phyloP scores from a whole-genome alignment of 2,888 invertebrate genomes.

The Charanyca ferruginea region DNA sequence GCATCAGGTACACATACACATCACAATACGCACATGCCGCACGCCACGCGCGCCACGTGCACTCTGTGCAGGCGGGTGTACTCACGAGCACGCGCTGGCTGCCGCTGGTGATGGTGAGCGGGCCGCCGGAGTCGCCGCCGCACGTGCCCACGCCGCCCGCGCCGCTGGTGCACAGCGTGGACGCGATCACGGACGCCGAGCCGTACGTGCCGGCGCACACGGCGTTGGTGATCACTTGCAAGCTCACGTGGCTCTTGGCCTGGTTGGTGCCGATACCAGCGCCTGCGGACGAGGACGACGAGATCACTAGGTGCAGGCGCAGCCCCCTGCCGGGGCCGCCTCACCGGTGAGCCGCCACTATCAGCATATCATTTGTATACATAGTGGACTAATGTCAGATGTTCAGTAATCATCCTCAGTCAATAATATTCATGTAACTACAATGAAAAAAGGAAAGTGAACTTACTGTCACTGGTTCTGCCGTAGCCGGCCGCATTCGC shows the following conservation, averaged over 20 bases:
- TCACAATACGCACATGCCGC: too few species aligned
- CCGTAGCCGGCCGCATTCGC: slow-evolving; percentile 79
- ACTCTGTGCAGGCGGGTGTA: neutral
- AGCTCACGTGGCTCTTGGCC: slow-evolving; percentile 81
- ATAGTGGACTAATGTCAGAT: slow-evolving; percentile 34
- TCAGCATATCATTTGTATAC: slow-evolving; percentile 19
- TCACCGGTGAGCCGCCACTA: neutral
- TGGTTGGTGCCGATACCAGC: slow-evolving; percentile 70
- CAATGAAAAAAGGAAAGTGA: neutral
- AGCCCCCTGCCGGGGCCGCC: neutral
- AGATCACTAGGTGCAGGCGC: neutral
- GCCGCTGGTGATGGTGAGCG: slow-evolving; percentile 70
- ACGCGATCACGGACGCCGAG: slow-evolving; percentile 53
- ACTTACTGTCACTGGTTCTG: slow-evolving; percentile 72
- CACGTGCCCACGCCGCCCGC: slow-evolving; percentile 76
- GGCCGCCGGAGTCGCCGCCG: slow-evolving; percentile 82
- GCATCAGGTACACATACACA: neutral
- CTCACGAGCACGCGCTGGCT: slow-evolving; percentile 68
- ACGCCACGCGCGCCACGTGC: too few species aligned
- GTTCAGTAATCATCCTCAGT: slow-evolving; percentile 24
- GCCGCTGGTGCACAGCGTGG: slow-evolving; percentile 79
- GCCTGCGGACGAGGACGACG: slow-evolving; percentile 58
- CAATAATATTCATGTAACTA: neutral
- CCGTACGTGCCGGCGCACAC: slow-evolving; percentile 75
- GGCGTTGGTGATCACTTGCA: slow-evolving; percentile 80